Conservation (phyloP, 1,140 invertebrate species). For the Glomeris maerens region DNA sequence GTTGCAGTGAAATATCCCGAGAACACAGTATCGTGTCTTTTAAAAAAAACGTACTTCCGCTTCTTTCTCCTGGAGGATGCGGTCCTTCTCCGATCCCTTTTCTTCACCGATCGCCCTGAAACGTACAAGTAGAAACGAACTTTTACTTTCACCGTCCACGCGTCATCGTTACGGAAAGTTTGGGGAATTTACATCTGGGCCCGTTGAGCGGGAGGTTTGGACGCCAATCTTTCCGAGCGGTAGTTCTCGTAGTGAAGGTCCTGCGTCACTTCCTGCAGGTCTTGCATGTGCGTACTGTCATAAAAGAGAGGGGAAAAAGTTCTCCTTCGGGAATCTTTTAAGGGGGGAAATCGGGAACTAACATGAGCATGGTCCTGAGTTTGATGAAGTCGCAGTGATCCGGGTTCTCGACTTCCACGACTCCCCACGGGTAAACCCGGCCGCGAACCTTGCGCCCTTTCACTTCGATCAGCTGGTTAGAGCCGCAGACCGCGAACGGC, state of each 20-base stretch:
- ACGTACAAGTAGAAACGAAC: not conserved
- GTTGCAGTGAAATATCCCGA: no score
- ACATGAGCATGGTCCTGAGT: conserved; percentile 38
- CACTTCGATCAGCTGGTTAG: conserved; percentile 26
- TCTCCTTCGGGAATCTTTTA: no score
- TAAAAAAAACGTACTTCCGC: conserved; percentile 37
- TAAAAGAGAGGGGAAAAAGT: conserved; percentile 7
- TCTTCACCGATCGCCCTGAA: conserved; percentile 10
- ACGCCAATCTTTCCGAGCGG: conserved; percentile 27
- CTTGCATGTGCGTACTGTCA: conserved; percentile 35
- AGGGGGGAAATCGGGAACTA: no score
- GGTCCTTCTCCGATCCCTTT: conserved; percentile 50
- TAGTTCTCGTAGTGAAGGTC: conserved; percentile 44
- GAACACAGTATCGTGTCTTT: no score
- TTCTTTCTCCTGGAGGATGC: conserved; percentile 75
- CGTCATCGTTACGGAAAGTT: not conserved
- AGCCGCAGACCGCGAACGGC: conserved; percentile 33
- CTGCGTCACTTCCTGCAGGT: conserved; percentile 40
- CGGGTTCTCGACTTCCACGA: conserved; percentile 49
- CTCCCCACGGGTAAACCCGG: conserved; percentile 46
- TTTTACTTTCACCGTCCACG: not conserved
- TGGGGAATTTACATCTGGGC: conserved; percentile 17
- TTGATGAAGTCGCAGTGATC: conserved; percentile 51
- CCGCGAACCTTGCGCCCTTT: conserved; percentile 33
- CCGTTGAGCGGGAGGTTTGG: conserved; percentile 14